Evolutionary conservation across 2,797 vertebrate genomes (phyloP), one percentile per base, ranked within the genome.

Genomic region (Pseudopleuronectes americanus): DNA sequence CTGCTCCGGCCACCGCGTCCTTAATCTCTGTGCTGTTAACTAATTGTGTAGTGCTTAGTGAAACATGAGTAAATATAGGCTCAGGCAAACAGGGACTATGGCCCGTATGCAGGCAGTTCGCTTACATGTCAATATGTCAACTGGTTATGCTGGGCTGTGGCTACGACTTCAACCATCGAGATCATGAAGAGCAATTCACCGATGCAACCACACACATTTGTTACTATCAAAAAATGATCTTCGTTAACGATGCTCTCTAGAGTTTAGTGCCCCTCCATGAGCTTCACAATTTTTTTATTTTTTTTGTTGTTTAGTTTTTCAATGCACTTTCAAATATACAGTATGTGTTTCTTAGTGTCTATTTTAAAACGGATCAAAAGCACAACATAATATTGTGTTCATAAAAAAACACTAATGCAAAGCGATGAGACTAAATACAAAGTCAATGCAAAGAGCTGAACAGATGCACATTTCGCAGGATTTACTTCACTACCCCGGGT

Each of bases 21-120:
- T 74, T 94, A 93, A 95, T 94, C 90, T 90, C 66, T 38, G 48
- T 73, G 81, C 88, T 89, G 91, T 90, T 94, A 92, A 91, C 86
- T 93, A 92, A 92, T 92, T 93, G 89, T 89, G 79, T 76, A 84
- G 87, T 61, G 82, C 87, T 91, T 88, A 83, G 76, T 86, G 82
- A 91, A 90, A 92, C 69, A 86, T 81, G 70, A 74, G 79, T 56
- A 87, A 92, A 91, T 84, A 87, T 86, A 79, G 70, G 76, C 75
- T 80, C 64, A 71, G 71, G 71, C 70, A 78, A 57, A 66, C 68
- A 64, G 70, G 68, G 65, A 85, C 71, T 74, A 60, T 71, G 55
- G 64, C 69, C 71, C 79, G 68, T 76, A 84, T 62, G 79, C 70
- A 77, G 67, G 23, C 65, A 64, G 79, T 76, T 69, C 55, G 59